Conservation (phyloP, 2,797 vertebrate genomes). For the Xerus rutilus region DNA sequence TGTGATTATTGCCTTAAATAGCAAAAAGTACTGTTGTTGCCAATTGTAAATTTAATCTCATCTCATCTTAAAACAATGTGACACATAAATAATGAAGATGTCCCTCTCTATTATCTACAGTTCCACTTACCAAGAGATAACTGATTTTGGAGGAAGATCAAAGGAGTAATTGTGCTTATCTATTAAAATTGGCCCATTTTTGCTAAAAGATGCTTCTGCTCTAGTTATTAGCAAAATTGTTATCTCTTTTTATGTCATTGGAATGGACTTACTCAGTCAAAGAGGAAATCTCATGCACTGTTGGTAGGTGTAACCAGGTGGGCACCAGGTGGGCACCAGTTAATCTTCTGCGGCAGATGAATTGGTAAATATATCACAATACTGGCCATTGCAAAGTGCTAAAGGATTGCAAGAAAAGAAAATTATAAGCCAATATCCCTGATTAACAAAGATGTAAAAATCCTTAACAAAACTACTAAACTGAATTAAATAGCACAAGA, state of each 20-base stretch:
- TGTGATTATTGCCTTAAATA: background rate
- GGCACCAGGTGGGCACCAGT: background rate
- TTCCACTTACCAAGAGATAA: background rate
- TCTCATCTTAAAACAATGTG: background rate
- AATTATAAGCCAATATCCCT: background rate
- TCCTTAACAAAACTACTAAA: background rate
- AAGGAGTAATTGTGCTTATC: background rate
- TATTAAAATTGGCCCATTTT: background rate
- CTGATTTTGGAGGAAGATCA: background rate
- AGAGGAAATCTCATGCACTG: background rate
- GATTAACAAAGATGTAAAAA: background rate
- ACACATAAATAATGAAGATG: background rate
- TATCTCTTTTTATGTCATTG: background rate
- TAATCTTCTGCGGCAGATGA: background rate
- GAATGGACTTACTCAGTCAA: background rate
- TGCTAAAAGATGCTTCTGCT: background rate
- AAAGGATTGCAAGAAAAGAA: background rate
- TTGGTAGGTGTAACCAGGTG: background rate
- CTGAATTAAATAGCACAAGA: background rate
- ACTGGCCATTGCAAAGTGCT: background rate
- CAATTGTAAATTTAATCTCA: background rate
- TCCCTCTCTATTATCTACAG: background rate
- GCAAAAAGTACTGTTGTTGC: background rate
- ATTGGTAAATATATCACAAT: background rate
- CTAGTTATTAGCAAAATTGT: background rate